Conservation (phyloP, 2,113 vertebrate genomes). For the Craseonycteris thonglongyai region DNA sequence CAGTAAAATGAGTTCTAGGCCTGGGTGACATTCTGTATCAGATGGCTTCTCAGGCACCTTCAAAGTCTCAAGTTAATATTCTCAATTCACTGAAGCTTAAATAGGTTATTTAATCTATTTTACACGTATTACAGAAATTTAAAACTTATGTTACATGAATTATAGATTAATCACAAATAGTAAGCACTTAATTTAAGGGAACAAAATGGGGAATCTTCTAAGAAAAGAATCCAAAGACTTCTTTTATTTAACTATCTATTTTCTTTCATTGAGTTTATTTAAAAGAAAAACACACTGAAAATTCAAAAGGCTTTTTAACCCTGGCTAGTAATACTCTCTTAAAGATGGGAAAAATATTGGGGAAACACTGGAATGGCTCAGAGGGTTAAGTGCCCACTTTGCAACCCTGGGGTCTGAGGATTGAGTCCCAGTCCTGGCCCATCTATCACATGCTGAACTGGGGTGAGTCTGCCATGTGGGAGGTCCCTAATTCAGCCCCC, state of each 20-base stretch:
- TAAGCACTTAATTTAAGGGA: background rate
- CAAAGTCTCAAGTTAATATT: background rate
- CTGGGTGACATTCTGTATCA: background rate
- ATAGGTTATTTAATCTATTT: background rate
- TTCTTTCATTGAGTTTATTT: constrained; percentile 27
- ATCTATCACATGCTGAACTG: too few relatives aligned
- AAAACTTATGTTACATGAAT: background rate
- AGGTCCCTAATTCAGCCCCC: too few relatives aligned
- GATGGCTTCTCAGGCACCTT: background rate
- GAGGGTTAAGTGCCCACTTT: too few relatives aligned
- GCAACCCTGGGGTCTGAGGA: too few relatives aligned
- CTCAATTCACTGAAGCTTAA: background rate
- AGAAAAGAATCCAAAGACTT: background rate
- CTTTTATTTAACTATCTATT: constrained; percentile 3
- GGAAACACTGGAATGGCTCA: too few relatives aligned
- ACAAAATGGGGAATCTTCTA: background rate
- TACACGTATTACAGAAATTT: background rate
- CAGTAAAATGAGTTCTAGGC: constrained; percentile 18
- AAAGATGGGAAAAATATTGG: constrained; percentile 3
- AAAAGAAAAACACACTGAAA: constrained; percentile 25
- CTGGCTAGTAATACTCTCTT: background rate
- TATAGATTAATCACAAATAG: background rate
- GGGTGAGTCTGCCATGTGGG: too few relatives aligned
- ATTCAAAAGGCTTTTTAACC: constrained; percentile 13
- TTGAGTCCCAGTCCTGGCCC: too few relatives aligned